phyloP scores from a whole-genome alignment of 2,113 vertebrate genomes.

The Menidia beryllina region DNA sequence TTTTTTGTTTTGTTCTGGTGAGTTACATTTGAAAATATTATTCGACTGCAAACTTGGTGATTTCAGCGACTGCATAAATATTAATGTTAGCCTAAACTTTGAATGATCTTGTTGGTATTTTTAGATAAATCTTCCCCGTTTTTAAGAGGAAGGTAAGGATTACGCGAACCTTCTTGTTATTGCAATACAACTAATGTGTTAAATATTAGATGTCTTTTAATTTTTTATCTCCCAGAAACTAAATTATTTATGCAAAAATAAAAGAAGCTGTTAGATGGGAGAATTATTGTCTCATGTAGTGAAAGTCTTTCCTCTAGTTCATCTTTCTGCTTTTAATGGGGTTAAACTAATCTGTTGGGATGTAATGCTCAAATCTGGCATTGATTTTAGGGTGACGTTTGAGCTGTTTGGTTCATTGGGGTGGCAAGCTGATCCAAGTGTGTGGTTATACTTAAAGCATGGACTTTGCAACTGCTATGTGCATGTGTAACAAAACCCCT shows the following conservation, averaged over 20 bases:
- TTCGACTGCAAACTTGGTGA: not conserved
- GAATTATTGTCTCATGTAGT: not conserved
- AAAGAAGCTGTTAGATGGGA: not conserved
- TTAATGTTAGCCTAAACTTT: not conserved
- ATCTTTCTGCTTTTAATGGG: too few relatives aligned
- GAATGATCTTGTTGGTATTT: not conserved
- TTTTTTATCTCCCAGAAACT: too few relatives aligned
- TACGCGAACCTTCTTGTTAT: not conserved
- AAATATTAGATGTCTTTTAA: not conserved
- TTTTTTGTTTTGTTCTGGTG: not conserved
- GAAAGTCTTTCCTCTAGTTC: not conserved
- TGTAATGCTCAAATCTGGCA: not conserved
- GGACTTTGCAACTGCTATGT: too few relatives aligned
- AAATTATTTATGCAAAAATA: too few relatives aligned
- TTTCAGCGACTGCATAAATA: conserved; percentile 14
- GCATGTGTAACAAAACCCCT: too few relatives aligned
- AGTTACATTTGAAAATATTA: not conserved
- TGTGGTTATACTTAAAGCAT: not conserved
- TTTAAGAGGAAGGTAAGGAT: not conserved
- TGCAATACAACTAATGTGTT: not conserved
- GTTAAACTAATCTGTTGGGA: not conserved
- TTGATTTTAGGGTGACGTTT: not conserved
- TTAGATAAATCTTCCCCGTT: not conserved
- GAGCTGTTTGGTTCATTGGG: too few relatives aligned
- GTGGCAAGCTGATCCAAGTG: not conserved